A percentile compares a stretch with the other conserved stretches of the same genome.
These are phyloP conservation scores for Oreochromis mossambicus DNA, from an alignment of 2,797 vertebrate species.

Conservation along the genomic window DNA sequence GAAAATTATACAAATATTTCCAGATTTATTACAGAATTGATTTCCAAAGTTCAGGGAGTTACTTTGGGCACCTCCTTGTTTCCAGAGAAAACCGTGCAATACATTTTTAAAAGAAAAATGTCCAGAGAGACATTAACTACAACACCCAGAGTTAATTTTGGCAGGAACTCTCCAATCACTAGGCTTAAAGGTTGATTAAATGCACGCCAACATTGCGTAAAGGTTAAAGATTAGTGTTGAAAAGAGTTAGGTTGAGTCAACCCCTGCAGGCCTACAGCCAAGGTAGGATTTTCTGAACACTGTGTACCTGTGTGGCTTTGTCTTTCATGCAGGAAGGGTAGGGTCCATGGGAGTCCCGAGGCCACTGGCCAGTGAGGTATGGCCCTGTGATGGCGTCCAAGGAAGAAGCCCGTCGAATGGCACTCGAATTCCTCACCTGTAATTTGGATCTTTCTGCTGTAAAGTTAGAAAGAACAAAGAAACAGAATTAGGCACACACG, in stretches of 20 bases:
- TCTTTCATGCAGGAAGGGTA: constrained; percentile 95
- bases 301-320: constrained; percentile 93
- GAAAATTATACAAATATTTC: not conserved
- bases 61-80: not conserved
- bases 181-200: not conserved
- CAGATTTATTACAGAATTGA: not conserved
- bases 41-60: not conserved
- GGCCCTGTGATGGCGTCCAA: constrained; percentile 93
- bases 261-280: not conserved
- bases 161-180: not conserved
- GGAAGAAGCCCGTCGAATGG: constrained; percentile 89
- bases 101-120: not conserved
- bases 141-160: not conserved
- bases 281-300: not conserved
- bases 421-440: constrained; percentile 83
- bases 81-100: not conserved
- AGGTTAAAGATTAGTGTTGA: not conserved
- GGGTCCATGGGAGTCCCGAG: constrained; percentile 86
- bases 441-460: constrained; percentile 87
- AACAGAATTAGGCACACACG: not conserved
- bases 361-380: constrained; percentile 97
- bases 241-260: not conserved
- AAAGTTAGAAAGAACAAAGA: constrained; percentile 39
- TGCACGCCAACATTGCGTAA: not conserved
- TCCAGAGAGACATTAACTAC: not conserved